Conservation (phyloP, 2,113 vertebrate genomes). For the Ammodytes marinus region DNA sequence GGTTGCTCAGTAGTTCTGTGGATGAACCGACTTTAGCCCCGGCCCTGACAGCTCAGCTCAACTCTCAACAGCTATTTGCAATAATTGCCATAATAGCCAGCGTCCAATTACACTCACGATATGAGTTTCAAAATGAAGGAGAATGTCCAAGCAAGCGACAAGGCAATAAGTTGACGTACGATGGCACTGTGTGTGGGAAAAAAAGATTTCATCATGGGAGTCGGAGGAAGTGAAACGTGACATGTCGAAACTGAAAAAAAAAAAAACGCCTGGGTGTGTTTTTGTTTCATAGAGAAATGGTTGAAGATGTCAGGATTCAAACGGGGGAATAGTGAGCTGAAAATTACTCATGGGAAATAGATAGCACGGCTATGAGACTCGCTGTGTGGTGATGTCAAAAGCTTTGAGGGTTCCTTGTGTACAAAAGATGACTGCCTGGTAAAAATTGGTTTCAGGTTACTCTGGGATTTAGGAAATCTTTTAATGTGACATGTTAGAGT, state of each 20-base stretch:
- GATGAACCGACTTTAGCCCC: slow-evolving; percentile 48
- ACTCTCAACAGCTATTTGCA: slow-evolving; percentile 65
- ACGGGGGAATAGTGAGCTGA: slow-evolving; percentile 1
- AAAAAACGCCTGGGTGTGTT: not conserved
- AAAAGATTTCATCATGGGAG: slow-evolving; percentile 30
- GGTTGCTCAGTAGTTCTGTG: slow-evolving; percentile 16
- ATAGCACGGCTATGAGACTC: not conserved
- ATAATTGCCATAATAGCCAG: slow-evolving; percentile 82
- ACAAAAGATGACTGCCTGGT: not conserved
- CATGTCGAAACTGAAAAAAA: slow-evolving; percentile 63
- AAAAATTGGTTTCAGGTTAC: slow-evolving; percentile 2
- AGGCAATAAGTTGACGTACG: slow-evolving; percentile 23
- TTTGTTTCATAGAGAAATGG: not conserved
- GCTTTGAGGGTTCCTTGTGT: not conserved
- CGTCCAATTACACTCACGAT: slow-evolving; percentile 73
- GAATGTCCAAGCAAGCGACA: slow-evolving; percentile 46
- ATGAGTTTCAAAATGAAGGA: slow-evolving; percentile 37
- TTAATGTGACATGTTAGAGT: slow-evolving; percentile 11
- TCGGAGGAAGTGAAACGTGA: slow-evolving; percentile 37
- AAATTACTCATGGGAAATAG: not conserved
- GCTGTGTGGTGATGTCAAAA: not conserved
- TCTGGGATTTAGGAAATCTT: slow-evolving; percentile 23
- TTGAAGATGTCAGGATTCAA: slow-evolving; percentile 16
- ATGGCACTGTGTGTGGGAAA: slow-evolving; percentile 40
- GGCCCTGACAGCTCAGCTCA: slow-evolving; percentile 71